Conservation (phyloP, 53 echinoderm and acorn worm species). For the Luidia sarsii region DNA sequence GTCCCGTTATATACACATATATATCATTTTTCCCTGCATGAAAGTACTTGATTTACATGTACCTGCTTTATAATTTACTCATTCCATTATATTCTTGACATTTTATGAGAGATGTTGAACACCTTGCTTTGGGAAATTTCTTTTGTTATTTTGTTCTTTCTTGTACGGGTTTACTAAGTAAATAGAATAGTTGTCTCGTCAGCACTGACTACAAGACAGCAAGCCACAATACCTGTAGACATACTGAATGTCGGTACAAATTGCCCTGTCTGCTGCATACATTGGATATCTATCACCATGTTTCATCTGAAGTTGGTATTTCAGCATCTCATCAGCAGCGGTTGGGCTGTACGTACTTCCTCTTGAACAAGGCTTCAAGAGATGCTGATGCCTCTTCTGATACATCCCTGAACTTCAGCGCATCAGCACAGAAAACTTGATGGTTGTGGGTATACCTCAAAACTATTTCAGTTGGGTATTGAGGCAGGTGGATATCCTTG, state of each 20-base stretch:
- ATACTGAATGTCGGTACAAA: slow-evolving; percentile 57
- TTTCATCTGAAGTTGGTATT: slow-evolving; percentile 43
- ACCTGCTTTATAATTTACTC: background rate
- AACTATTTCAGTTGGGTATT: slow-evolving; percentile 47
- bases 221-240: slow-evolving; percentile 41
- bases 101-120: background rate
- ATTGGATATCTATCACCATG: slow-evolving; percentile 40
- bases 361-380: slow-evolving; percentile 41
- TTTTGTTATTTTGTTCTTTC: no score
- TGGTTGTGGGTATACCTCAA: slow-evolving; percentile 61
- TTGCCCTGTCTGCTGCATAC: slow-evolving; percentile 49
- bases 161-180: background rate
- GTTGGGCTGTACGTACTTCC: slow-evolving; percentile 51
- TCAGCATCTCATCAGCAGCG: slow-evolving; percentile 56
- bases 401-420: slow-evolving; percentile 64
- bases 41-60: background rate
- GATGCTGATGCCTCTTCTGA: slow-evolving; percentile 42
- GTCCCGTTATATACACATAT: background rate
- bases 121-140: background rate
- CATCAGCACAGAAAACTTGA: slow-evolving; percentile 59
- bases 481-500: slow-evolving; percentile 42
- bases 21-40: background rate
- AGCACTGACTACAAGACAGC: background rate
- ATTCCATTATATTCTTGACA: background rate
- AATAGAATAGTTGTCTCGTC: background rate